These are phyloP conservation scores for Pantherophis vulpinus DNA, from an alignment of 2,797 vertebrate genomes.

Conservation along the genomic window DNA sequence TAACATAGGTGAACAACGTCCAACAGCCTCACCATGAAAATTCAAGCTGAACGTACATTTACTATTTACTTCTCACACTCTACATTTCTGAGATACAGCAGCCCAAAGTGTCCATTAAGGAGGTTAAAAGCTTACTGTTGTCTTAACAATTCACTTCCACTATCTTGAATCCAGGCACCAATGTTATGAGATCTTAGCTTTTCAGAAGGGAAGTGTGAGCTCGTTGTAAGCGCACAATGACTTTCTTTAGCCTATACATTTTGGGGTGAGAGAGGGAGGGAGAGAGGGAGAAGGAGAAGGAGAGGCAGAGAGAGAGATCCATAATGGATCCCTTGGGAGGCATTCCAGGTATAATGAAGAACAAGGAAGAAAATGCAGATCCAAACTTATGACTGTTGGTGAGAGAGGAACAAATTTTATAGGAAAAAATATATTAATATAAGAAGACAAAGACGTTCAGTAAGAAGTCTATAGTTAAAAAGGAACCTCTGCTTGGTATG, in stretches of 20 bases:
- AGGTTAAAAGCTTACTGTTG: background rate
- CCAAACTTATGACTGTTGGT: background rate
- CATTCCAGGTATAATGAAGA: background rate
- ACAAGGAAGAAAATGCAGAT: background rate
- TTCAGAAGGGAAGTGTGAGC: background rate
- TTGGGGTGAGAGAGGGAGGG: background rate
- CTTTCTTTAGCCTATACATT: background rate
- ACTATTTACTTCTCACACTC: background rate
- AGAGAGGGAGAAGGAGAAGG: background rate
- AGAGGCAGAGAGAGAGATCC: background rate
- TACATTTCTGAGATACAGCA: background rate
- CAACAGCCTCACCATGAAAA: conserved; percentile 36
- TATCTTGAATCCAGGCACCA: background rate
- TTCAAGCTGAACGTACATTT: conserved; percentile 4
- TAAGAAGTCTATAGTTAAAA: background rate
- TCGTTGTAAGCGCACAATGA: background rate
- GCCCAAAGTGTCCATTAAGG: no score
- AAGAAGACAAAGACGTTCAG: background rate
- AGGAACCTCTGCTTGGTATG: background rate
- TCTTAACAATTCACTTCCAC: background rate
- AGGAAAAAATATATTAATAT: background rate
- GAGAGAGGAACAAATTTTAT: background rate
- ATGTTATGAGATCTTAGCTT: background rate
- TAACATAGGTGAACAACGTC: conserved; percentile 54
- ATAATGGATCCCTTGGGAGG: background rate